Percentiles rank a stretch among this genome's conserved stretches.
phyloP scores from a whole-genome alignment of 2,888 invertebrate genomes.

The Hydrotaea diabolus region DNA sequence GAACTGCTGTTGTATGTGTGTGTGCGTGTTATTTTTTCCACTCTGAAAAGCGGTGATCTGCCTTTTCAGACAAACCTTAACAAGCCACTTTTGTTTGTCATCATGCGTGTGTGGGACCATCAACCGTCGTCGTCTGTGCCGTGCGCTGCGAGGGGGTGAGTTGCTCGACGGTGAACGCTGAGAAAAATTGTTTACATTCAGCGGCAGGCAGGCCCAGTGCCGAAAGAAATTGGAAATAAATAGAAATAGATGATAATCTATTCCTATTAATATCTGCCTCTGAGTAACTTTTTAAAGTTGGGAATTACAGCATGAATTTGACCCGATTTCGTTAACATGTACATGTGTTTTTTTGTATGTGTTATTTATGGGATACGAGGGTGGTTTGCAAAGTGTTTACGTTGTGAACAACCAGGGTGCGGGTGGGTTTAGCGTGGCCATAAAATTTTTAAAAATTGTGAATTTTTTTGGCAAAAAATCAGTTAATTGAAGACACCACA shows the following conservation, averaged over 20 bases:
- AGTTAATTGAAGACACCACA: too few relatives aligned
- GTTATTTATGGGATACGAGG: too few relatives aligned
- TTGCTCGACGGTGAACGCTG: conserved; percentile 13
- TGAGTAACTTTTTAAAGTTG: conserved; percentile 35
- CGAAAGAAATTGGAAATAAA: not conserved
- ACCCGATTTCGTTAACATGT: conserved; percentile 1
- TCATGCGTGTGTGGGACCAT: conserved; percentile 27
- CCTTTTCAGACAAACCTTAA: conserved; percentile 24
- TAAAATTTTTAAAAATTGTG: too few relatives aligned
- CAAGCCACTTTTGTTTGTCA: conserved; percentile 37
- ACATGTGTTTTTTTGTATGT: not conserved
- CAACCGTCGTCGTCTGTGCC: not conserved
- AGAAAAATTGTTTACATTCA: conserved; percentile 34
- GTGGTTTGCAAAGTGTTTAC: too few relatives aligned
- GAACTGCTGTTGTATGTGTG: conserved; percentile 54
- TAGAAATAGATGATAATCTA: not conserved
- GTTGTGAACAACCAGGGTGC: too few relatives aligned
- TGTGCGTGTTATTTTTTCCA: conserved; percentile 41
- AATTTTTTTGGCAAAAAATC: too few relatives aligned
- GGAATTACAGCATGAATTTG: conserved; percentile 4
- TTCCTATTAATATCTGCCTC: conserved; percentile 20
- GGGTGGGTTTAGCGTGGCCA: too few relatives aligned
- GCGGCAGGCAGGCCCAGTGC: not conserved
- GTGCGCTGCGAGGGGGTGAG: conserved; percentile 33
- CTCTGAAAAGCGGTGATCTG: conserved; percentile 25